Conservation (phyloP, 2,113 vertebrate species). For the Otolemur garnettii region DNA sequence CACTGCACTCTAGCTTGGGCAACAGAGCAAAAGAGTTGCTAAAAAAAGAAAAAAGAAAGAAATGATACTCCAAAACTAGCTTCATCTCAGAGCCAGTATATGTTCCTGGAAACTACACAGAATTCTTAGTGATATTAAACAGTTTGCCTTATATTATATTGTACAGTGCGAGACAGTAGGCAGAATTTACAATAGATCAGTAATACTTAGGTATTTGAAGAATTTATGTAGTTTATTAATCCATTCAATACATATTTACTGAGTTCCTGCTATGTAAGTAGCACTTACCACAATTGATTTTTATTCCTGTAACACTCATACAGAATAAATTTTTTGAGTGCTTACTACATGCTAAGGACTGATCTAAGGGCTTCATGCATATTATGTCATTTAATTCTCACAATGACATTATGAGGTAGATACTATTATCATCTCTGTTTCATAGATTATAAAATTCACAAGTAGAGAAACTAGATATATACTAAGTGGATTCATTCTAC, state of each 20-base stretch:
- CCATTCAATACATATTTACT: background rate
- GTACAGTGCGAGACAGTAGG: background rate
- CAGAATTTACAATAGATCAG: background rate
- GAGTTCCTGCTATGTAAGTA: background rate
- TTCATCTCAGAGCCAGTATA: background rate
- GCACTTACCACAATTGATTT: background rate
- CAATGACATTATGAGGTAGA: background rate
- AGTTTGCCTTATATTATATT: conserved; percentile 33
- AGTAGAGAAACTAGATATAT: background rate
- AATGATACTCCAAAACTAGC: background rate
- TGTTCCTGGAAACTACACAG: background rate
- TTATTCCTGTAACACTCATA: conserved; percentile 19
- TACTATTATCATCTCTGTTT: background rate
- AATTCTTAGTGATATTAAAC: background rate
- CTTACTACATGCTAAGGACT: background rate
- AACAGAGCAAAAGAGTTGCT: too few relatives aligned
- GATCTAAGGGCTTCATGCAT: conserved; percentile 14
- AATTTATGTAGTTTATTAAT: background rate
- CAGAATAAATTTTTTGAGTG: background rate
- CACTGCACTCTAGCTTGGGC: too few relatives aligned
- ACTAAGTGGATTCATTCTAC: background rate
- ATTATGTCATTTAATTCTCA: conserved; percentile 37
- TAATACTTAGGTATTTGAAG: background rate
- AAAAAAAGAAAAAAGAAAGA: background rate
- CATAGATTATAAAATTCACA: conserved; percentile 26